Base-by-base conservation (phyloP, 2,888 invertebrate species). In the Cremastinae sp. region DNA sequence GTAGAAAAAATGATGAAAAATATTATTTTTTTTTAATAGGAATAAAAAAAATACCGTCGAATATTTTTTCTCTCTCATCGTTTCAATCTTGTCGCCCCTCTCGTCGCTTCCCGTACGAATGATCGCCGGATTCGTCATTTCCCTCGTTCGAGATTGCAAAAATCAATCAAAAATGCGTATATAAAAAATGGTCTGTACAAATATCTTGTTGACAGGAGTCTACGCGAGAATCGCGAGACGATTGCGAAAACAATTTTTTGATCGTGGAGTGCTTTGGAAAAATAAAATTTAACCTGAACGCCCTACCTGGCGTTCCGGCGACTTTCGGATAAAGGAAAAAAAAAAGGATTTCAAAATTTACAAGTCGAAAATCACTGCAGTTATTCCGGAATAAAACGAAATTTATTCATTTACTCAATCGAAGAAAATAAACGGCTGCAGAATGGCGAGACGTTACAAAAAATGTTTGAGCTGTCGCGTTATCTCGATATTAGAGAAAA, bases 371-470 rank as follows among this genome's bases (percentile, higher is more conserved):
- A 34, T 28, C 28, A 14, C 10, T 34, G n/a, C 5, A 38, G 28
- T 10, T 14, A 8, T 54, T 18, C 18, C 10, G 8, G 41, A 22
- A 36, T 58, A 54, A 10, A 9, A 20, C 0, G 1, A 41, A 28
- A 34, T 14, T 34, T 38, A 65, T 43, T 10, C 10, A 59, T 47
- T 9, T n/a, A n/a, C 10, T 2, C n/a, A 16, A 45, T 22, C 3
- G 0, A 18, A 3, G 16, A 49, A 34, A 22, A 41, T 0, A 49
- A 49, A 3, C 12, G 28, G 10, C 12, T n/a, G n/a, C 47, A 71
- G 38, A 43, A 84, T 80, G 81, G 78, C 77, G 38, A 80, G 78
- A 72, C 74, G 78, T 62, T 75, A 76, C 53, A 84, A 80, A 62
- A 79, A 79, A 18, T 79, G 79, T 16, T 51, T 61, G 34, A 66